phyloP scores from a whole-genome alignment of 2,113 vertebrate species.

The Caranx ignobilis region DNA sequence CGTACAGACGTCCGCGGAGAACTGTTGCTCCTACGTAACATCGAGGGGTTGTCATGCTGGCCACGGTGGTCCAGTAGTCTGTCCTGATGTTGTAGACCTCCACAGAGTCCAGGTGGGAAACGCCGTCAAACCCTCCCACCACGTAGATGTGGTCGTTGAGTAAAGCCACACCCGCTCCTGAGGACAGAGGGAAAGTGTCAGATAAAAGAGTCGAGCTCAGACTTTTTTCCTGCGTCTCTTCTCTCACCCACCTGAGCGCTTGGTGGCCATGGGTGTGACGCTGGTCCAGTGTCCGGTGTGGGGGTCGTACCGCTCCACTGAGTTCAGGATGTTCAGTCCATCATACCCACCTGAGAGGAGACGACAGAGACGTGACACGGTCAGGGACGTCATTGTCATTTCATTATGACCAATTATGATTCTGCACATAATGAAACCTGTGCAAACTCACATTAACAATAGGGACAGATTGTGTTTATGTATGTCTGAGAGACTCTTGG shows the following conservation, averaged over 20 bases:
- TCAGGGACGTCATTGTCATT: not conserved
- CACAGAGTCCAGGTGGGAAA: conserved; percentile 94
- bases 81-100: conserved; percentile 98
- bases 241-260: conserved; percentile 88
- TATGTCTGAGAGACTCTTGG: too few species aligned
- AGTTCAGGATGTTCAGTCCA: conserved; percentile 97
- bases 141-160: conserved; percentile 98
- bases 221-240: not conserved
- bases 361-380: not conserved
- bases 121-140: conserved; percentile 97
- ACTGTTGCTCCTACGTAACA: conserved; percentile 98
- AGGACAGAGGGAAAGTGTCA: conserved; percentile 19
- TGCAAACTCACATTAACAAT: too few species aligned
- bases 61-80: conserved; percentile 96
- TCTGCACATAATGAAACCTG: too few species aligned
- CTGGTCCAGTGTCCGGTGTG: conserved; percentile 99
- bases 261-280: conserved; percentile 98
- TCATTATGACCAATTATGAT: too few species aligned
- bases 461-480: too few species aligned
- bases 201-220: not conserved
- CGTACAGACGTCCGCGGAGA: conserved; percentile 94
- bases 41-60: conserved; percentile 97
- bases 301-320: conserved; percentile 97
- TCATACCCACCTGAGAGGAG: conserved; percentile 93
- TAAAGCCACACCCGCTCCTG: conserved; percentile 95